These are phyloP conservation scores for Sylvilagus floridanus DNA, from an alignment of 2,797 vertebrate species.

Conservation along the genomic window DNA sequence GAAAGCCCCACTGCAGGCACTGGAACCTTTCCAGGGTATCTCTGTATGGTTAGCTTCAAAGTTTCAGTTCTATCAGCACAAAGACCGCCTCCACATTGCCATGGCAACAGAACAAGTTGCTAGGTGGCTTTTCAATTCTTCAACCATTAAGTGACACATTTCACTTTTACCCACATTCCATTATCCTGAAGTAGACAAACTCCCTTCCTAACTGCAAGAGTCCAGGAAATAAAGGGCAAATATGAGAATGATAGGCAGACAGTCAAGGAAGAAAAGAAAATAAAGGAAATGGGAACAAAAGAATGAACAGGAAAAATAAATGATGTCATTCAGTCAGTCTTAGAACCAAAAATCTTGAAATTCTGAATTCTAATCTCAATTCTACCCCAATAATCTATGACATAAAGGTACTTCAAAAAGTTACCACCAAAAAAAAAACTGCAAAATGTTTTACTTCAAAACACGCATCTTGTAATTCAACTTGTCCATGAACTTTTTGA, in stretches of 20 bases:
- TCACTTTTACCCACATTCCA: background rate
- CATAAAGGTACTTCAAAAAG: too few relatives aligned
- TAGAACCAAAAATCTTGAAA: constrained; percentile 41
- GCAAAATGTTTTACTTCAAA: too few relatives aligned
- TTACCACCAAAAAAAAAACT: too few relatives aligned
- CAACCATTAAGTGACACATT: background rate
- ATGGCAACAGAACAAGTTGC: background rate
- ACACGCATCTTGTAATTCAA: too few relatives aligned
- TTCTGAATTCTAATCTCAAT: constrained; percentile 45
- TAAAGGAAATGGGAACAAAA: background rate
- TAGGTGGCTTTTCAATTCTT: background rate
- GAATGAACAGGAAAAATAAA: background rate
- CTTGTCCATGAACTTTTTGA: too few relatives aligned
- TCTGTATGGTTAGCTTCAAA: background rate
- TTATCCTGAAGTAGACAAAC: constrained; percentile 11
- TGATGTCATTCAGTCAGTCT: background rate
- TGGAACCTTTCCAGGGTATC: background rate
- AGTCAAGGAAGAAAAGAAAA: background rate
- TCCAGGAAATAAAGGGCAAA: background rate
- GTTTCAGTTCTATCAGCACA: background rate
- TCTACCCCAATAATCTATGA: background rate
- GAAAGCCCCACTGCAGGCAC: background rate
- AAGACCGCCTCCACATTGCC: background rate
- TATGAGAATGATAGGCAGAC: background rate
- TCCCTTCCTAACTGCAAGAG: background rate